Evolutionary conservation across 2,888 invertebrate species (phyloP).

Genomic region (Deilephila porcellus): DNA sequence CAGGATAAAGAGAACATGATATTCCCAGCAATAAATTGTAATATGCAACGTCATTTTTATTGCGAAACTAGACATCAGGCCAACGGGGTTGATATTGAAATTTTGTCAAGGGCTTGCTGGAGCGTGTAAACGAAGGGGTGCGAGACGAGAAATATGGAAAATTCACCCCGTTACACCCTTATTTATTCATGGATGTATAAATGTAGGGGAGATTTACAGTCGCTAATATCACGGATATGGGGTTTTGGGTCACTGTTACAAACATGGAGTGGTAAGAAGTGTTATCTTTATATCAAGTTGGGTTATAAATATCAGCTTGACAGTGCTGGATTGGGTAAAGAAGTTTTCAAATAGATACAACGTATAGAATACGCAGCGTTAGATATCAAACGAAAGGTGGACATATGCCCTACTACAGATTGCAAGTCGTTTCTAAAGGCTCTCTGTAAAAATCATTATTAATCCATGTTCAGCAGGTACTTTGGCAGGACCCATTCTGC

Average conservation of each 20-base stretch:
- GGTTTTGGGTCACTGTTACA: background rate
- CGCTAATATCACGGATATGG: slow-evolving; percentile 6
- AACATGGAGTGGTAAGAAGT: background rate
- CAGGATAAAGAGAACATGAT: background rate
- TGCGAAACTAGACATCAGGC: slow-evolving; percentile 13
- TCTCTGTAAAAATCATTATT: too few species aligned
- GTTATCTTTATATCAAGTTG: background rate
- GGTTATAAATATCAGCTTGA: background rate
- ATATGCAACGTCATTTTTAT: slow-evolving; percentile 4
- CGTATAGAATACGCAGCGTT: too few species aligned
- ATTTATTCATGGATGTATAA: slow-evolving; percentile 27
- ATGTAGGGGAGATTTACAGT: slow-evolving; percentile 3
- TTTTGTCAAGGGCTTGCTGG: slow-evolving; percentile 16
- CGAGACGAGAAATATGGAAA: slow-evolving; percentile 15
- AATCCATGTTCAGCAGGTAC: too few species aligned
- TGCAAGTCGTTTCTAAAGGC: too few species aligned
- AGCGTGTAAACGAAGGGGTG: slow-evolving; percentile 25
- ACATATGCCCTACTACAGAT: too few species aligned
- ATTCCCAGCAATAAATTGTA: background rate
- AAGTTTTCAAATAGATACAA: too few species aligned
- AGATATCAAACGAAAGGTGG: too few species aligned
- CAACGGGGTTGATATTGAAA: slow-evolving; percentile 8
- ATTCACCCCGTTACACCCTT: slow-evolving; percentile 19
- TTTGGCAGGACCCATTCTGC: too few species aligned
- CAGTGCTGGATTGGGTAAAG: background rate